Conservation (phyloP, 2,113 vertebrate genomes). For the Elaphurus davidianus region DNA sequence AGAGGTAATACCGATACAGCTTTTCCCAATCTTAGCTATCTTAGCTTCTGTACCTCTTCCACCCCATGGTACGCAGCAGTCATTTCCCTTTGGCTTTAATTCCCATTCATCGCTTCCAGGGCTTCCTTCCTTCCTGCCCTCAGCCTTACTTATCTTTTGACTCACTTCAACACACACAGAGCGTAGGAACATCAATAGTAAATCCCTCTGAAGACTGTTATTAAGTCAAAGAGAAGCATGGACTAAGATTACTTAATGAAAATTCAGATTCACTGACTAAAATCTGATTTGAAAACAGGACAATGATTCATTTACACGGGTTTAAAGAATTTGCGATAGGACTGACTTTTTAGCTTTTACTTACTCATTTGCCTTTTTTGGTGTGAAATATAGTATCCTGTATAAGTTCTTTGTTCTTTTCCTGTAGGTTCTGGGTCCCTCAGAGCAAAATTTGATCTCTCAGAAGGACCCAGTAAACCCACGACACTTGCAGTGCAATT, state of each 20-base stretch:
- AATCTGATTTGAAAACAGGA: not conserved
- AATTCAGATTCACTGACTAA: constrained; percentile 14
- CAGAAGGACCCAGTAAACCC: constrained; percentile 92
- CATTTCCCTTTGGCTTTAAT: not conserved
- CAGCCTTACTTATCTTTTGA: not conserved
- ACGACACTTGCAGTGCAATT: constrained; percentile 96
- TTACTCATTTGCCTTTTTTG: constrained; percentile 20
- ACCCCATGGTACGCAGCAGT: not conserved
- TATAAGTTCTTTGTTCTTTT: constrained; percentile 52
- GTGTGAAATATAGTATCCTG: not conserved
- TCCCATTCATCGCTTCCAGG: not conserved
- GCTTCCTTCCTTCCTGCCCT: not conserved
- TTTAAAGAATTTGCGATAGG: not conserved
- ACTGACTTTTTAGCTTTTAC: not conserved
- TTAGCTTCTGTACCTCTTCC: not conserved
- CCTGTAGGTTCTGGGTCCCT: constrained; percentile 92
- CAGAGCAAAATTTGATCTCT: constrained; percentile 97
- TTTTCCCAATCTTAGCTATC: not conserved
- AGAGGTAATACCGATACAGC: not conserved
- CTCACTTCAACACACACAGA: not conserved
- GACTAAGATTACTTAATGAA: constrained; percentile 17
- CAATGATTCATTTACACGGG: not conserved
- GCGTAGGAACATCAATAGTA: not conserved
- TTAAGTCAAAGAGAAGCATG: not conserved
- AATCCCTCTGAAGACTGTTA: not conserved